phyloP scores from a whole-genome alignment of 2,113 vertebrate species.

The Menura novaehollandiae region DNA sequence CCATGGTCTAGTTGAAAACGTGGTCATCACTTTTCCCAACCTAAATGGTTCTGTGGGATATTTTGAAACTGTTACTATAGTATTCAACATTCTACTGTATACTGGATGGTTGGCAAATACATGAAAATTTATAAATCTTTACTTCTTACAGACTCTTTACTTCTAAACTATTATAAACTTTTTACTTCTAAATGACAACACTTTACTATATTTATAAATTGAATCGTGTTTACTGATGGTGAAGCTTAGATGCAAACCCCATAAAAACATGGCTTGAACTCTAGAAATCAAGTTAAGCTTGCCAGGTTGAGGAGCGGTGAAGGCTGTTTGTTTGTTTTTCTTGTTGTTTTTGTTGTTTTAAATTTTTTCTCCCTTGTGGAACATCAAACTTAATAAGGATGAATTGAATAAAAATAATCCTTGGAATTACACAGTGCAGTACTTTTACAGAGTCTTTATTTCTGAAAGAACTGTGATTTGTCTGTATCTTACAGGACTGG shows the following conservation, averaged over 20 bases:
- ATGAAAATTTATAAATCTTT: neutral
- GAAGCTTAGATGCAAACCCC: neutral
- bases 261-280: neutral
- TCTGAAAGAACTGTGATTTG: neutral
- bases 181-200: neutral
- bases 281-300: neutral
- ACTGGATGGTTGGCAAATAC: neutral
- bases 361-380: neutral
- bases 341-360: neutral
- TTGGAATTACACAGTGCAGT: neutral
- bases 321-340: neutral
- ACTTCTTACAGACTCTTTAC: neutral
- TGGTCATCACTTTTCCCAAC: neutral
- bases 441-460: neutral
- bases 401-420: neutral
- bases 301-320: neutral
- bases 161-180: neutral
- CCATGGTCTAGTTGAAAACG: neutral
- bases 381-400: neutral
- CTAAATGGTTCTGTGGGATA: neutral
- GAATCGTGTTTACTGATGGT: neutral
- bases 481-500: constrained; percentile 17
- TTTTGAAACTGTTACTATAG: neutral
- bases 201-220: neutral
- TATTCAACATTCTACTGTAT: neutral